These are phyloP conservation scores for Tetragonula carbonaria DNA, from an alignment of 2,888 invertebrate genomes.

Conservation along the genomic window DNA sequence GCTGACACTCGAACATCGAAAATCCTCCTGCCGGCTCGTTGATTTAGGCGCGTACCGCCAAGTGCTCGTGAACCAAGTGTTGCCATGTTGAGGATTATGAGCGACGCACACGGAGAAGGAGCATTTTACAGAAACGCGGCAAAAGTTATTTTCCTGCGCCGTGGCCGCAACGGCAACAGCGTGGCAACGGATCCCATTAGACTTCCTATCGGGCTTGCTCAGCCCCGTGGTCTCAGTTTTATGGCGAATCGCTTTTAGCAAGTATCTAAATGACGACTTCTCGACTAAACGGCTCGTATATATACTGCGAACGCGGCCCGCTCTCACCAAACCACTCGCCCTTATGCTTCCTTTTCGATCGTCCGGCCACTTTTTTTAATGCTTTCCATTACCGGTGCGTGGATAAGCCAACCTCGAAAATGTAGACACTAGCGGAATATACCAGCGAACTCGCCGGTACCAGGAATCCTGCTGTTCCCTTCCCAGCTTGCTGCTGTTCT, in stretches of 20 bases:
- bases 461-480: constrained; percentile 27
- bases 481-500: no score
- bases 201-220: constrained; percentile 73
- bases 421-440: constrained; percentile 71
- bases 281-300: constrained; percentile 69
- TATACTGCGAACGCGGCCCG: constrained; percentile 17
- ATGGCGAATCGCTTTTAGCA: constrained; percentile 82
- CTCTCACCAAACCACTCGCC: constrained; percentile 30
- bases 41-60: constrained; percentile 36
- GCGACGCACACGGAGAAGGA: constrained; percentile 25
- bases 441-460: constrained; percentile 31
- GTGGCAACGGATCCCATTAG: constrained; percentile 71
- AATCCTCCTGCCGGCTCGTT: neutral
- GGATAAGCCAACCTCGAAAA: constrained; percentile 69
- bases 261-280: constrained; percentile 81
- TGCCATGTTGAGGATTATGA: constrained; percentile 49
- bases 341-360: constrained; percentile 4
- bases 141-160: constrained; percentile 53
- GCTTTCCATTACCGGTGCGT: constrained; percentile 64
- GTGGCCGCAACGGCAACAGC: constrained; percentile 31
- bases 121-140: constrained; percentile 63
- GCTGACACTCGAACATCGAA: neutral
- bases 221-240: constrained; percentile 75
- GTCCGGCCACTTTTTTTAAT: constrained; percentile 58
- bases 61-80: constrained; percentile 19